Evolutionary conservation across 2,888 invertebrate species (phyloP), one percentile per base, ranked within the genome.

Genomic region (Argyresthia albistria): DNA sequence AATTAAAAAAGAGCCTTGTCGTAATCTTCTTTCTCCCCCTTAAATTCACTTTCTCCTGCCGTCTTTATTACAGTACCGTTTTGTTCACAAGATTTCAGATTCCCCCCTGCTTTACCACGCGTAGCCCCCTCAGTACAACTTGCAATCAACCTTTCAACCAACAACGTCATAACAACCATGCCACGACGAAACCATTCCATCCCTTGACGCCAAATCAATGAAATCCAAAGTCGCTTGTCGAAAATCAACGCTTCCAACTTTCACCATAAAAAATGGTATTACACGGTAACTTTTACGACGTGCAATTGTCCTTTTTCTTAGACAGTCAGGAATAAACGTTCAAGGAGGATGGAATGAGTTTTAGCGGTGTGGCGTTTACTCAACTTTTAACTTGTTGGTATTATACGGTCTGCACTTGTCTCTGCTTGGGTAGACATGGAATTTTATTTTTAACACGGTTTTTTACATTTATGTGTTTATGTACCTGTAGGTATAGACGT

Each of bases 11-110:
- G 77, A 77, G 78, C 80, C 78, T 72, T 74, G 69, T 67, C 75
- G 71, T 86, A 86, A 86, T 84, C 83, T 83, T 68, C 83, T 87
- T 84, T 83, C 78, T 78, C 81, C 78, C 84, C 82, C 83, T 89
- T 89, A 89, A 89, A 89, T 90, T 90, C 89, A 90, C 89, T 89
- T 89, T 89, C 89, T 88, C 84, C 80, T 80, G 87, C 82, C 78
- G 80, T 89, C 89, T 89, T 90, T 90, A 90, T 90, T 89, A 89
- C 84, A 67, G 74, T 73, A 80, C 71, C 86, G 83, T 86, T 80
- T 87, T 86, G 86, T 89, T 88, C 86, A 79, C 76, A 80, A 89
- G 89, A 89, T 89, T 89, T 89, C 80, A 80, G 84, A 73, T 74
- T 76, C 79, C 77, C 81, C 80, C 73, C 70, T 71, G 76, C 70